Evolutionary conservation across 2,888 invertebrate species (phyloP), one percentile per base, ranked within the genome.

Genomic region (Chydorus sphaericus): DNA sequence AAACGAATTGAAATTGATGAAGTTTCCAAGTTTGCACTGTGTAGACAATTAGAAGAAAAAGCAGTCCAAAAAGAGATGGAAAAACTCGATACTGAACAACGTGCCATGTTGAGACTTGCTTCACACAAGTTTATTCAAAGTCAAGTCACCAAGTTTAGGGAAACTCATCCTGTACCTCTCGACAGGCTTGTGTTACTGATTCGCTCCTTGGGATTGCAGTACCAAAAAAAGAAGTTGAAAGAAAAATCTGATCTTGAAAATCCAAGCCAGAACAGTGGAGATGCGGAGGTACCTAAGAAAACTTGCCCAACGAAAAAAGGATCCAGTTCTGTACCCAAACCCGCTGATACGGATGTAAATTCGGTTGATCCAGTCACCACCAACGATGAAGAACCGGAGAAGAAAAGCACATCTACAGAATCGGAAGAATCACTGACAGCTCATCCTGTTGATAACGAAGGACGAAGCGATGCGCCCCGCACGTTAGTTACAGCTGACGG

Each of bases 1-100:
- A 57, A 57, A 33, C 55, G 49, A 20, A 55, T 55, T 14, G 31
- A 31, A 5, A 14, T 48, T 33, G 57, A 57, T 48, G 53, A 54
- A n/a, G 57, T 57, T 1, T 44, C 57, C 14, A 57, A 57, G 33
- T 57, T 48, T 57, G 57, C 57, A 4, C 54, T 57, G 16, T 54
- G 57, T 33, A 57, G 54, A 30, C 36, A 53, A 48, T 33, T 29
- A 16, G 4, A 14, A 1, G 36, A 28, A 7, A 7, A 2, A 3
- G 48, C 31, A 18, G 29, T 31, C 14, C 11, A 18, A 10, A 54
- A 30, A 30, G 20, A 36, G 48, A 44, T 31, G 18, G 54, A 54
- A 33, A 14, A 30, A 4, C n/a, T 57, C 6, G 30, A 55, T 23
- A 28, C 36, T 7, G 54, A 56, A 4, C 57, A 57, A 49, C 28